Evolutionary conservation across 2,888 invertebrate species (phyloP).

Genomic region (Brenthis hecate): DNA sequence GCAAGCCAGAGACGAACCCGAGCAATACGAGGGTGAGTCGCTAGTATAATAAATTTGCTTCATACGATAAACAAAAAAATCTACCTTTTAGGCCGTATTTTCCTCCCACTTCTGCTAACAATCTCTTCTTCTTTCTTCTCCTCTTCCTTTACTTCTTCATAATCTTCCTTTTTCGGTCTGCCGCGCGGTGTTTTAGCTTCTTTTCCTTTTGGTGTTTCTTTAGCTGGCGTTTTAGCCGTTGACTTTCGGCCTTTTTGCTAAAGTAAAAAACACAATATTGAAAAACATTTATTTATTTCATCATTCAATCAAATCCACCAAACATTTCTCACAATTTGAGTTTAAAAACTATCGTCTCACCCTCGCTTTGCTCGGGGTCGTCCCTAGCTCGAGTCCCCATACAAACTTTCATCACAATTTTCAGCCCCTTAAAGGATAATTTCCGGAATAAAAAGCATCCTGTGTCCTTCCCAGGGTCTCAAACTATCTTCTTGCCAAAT

Average conservation of each 20-base stretch:
- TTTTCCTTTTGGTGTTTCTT: constrained; percentile 50
- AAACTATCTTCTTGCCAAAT: no score
- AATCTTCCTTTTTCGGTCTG: constrained; percentile 63
- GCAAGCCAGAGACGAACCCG: no score
- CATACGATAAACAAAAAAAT: not conserved
- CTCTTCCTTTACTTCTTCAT: constrained; percentile 49
- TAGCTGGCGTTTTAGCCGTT: constrained; percentile 48
- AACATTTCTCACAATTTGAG: no score
- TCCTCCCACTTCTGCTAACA: constrained; percentile 87
- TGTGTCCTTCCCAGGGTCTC: no score
- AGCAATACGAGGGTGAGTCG: no score
- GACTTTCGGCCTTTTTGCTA: constrained; percentile 55
- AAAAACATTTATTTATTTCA: not conserved
- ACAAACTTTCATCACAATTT: no score
- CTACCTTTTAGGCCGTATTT: constrained; percentile 86
- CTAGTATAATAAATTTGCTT: not conserved
- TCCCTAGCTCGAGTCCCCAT: no score
- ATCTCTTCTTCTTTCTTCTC: constrained; percentile 75
- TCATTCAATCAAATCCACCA: no score
- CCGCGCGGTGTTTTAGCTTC: constrained; percentile 69
- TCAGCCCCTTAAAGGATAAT: no score
- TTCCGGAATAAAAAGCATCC: no score
- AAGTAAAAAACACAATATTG: constrained; percentile 10
- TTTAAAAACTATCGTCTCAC: no score
- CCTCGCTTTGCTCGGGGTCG: no score